Percentiles rank a stretch among this genome's conserved stretches.
Evolutionary conservation across 2,113 vertebrate genomes (phyloP).

Genomic region (Nothocercus nigrocapillus): DNA sequence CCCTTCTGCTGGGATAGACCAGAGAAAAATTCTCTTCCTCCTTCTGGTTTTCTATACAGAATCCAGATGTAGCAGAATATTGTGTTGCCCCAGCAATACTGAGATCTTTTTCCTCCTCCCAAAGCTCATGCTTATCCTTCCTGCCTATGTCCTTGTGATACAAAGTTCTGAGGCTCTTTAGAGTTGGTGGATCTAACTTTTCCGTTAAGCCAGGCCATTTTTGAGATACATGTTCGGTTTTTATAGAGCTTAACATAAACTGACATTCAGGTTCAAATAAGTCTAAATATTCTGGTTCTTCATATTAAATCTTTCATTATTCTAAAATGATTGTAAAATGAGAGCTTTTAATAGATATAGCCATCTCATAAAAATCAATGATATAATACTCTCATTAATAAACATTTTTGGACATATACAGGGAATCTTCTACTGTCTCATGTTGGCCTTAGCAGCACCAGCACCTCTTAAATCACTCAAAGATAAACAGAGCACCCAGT

Average conservation of each 20-base stretch:
- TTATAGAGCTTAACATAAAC: not conserved
- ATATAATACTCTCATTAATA: not conserved
- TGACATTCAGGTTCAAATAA: not conserved
- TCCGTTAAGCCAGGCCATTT: not conserved
- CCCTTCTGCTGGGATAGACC: accelerated
- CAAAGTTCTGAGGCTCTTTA: not conserved
- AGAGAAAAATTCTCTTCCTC: not conserved
- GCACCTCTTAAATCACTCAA: not conserved
- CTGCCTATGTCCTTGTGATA: not conserved
- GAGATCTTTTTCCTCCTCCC: not conserved
- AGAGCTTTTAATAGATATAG: not conserved
- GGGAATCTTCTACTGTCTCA: not conserved
- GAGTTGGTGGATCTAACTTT: not conserved
- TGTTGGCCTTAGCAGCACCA: not conserved
- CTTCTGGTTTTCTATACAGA: not conserved
- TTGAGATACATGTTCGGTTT: not conserved
- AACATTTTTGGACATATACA: not conserved
- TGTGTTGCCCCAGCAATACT: not conserved
- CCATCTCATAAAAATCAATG: not conserved
- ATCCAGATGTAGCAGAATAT: too few relatives aligned
- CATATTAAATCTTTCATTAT: not conserved
- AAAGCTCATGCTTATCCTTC: not conserved
- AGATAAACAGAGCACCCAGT: not conserved
- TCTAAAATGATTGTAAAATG: not conserved
- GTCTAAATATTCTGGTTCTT: not conserved